Conservation (phyloP, 1,140 invertebrate species). For the Aethina tumida region DNA sequence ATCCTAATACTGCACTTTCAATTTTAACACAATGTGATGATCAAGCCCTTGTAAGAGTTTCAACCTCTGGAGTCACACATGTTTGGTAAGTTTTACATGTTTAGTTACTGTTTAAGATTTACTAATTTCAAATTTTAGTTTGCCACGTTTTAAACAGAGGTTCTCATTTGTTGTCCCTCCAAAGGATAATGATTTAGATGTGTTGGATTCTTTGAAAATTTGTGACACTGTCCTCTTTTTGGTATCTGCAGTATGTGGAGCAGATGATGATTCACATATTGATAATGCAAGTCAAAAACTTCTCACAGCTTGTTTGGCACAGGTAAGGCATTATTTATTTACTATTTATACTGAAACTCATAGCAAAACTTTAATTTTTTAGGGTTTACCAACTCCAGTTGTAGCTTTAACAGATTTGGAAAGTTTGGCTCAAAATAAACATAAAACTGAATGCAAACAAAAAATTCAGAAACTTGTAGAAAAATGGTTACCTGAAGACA, state of each 20-base stretch:
- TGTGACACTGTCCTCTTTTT: conserved; percentile 73
- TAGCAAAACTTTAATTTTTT: conserved; percentile 15
- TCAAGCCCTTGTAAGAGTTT: conserved; percentile 46
- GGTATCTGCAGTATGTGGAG: conserved; percentile 46
- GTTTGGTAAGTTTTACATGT: conserved; percentile 49
- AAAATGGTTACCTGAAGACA: conserved; percentile 75
- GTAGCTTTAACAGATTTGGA: conserved; percentile 69
- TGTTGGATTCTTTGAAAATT: conserved; percentile 76
- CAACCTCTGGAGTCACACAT: conserved; percentile 55
- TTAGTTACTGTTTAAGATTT: conserved; percentile 5
- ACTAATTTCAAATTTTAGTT: conserved; percentile 40
- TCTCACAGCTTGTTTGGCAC: conserved; percentile 61
- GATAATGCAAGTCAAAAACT: conserved; percentile 69
- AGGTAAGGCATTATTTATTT: conserved; percentile 35
- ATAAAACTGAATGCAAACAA: conserved; percentile 64
- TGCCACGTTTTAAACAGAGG: conserved; percentile 76
- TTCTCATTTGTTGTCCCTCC: conserved; percentile 69
- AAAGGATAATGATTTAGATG: conserved; percentile 56
- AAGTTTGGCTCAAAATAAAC: conserved; percentile 58
- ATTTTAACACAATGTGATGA: conserved; percentile 64
- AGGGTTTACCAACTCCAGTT: conserved; percentile 67
- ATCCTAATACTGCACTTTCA: conserved; percentile 49
- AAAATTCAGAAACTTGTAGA: conserved; percentile 62
- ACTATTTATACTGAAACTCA: conserved; percentile 8
- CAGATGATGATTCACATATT: conserved; percentile 45